Conservation (phyloP, 1,140 invertebrate genomes). For the Dermatophagoides farinae region DNA sequence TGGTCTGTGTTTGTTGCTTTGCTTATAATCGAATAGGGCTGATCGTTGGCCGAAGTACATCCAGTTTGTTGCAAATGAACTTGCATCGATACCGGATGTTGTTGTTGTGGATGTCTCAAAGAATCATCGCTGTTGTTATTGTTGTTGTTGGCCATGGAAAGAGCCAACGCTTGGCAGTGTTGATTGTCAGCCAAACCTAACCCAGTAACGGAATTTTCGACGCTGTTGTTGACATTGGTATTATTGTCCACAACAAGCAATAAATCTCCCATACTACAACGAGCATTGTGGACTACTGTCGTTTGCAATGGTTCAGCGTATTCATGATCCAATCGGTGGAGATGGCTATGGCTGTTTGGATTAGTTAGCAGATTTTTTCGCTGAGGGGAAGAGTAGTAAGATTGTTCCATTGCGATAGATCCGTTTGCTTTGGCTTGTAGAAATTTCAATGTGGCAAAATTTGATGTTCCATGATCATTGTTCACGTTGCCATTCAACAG, state of each 20-base stretch:
- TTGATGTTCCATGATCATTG: not conserved
- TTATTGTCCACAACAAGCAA: not conserved
- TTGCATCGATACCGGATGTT: not conserved
- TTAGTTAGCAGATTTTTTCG: not conserved
- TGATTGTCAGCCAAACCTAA: not conserved
- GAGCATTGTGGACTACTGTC: not conserved
- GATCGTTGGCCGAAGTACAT: too few species aligned
- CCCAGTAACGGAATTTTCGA: not conserved
- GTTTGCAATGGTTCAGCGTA: constrained; percentile 10
- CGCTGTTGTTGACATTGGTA: not conserved
- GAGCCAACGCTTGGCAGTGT: not conserved
- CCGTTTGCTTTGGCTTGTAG: not conserved
- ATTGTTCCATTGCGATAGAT: not conserved
- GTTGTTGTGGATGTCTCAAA: not conserved
- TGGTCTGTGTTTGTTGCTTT: too few species aligned
- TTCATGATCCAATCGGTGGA: constrained; percentile 1
- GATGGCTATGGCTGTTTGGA: not conserved
- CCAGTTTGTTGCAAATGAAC: not conserved
- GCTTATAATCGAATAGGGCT: too few species aligned
- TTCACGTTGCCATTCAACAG: not conserved
- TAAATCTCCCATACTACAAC: not conserved
- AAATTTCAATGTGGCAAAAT: not conserved
- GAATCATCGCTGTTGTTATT: not conserved
- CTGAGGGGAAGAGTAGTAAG: constrained; percentile 10
- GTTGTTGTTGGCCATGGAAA: not conserved